Evolutionary conservation across 2,888 invertebrate species (phyloP).

Genomic region (Apeira syringaria): DNA sequence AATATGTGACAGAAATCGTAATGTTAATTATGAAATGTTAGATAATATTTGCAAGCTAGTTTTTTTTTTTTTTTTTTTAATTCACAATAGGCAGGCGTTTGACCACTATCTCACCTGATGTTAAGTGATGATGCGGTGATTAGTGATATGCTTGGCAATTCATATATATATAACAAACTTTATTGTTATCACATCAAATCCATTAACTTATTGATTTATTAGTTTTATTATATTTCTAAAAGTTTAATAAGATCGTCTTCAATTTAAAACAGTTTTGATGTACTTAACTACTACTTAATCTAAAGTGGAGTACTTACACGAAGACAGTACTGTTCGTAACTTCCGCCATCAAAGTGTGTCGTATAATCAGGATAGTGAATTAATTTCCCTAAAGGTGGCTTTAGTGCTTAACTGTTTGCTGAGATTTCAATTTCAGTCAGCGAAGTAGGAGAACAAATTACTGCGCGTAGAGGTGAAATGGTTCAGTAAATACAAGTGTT

Average conservation of each 20-base stretch:
- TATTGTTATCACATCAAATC: too few relatives aligned
- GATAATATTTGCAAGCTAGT: too few relatives aligned
- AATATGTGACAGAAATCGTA: too few relatives aligned
- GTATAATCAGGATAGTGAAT: conserved; percentile 42
- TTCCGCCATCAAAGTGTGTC: conserved; percentile 33
- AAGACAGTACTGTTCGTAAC: conserved; percentile 6
- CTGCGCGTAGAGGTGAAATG: conserved; percentile 44
- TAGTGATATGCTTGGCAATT: too few relatives aligned
- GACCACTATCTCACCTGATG: too few relatives aligned
- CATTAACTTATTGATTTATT: too few relatives aligned
- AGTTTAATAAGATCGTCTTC: background rate
- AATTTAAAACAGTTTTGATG: background rate
- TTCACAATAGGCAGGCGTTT: too few relatives aligned
- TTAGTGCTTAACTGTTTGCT: conserved; percentile 42
- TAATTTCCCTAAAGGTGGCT: conserved; percentile 43
- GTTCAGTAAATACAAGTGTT: conserved; percentile 35
- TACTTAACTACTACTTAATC: background rate
- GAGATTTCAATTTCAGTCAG: conserved; percentile 50
- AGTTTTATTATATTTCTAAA: too few relatives aligned
- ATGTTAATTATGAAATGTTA: too few relatives aligned
- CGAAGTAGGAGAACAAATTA: conserved; percentile 48
- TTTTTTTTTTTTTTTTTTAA: too few relatives aligned
- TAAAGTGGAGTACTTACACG: background rate
- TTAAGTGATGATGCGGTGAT: too few relatives aligned
- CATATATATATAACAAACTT: too few relatives aligned